These are phyloP conservation scores for Plestiodon gilberti DNA, from an alignment of 2,113 vertebrate species.

Conservation along the genomic window DNA sequence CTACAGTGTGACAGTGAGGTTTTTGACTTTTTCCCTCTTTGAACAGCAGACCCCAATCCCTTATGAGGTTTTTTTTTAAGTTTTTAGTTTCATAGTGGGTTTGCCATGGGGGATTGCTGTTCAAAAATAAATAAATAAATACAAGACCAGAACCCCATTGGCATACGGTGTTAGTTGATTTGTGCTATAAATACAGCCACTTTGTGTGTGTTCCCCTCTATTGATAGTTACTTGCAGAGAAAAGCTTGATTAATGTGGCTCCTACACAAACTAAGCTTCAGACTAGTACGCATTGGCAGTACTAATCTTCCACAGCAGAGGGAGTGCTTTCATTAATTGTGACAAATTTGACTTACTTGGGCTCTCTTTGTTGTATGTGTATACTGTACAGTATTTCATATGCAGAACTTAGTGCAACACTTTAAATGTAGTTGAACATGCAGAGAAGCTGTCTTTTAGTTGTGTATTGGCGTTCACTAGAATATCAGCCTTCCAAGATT, in stretches of 20 bases:
- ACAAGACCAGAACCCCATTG: background rate
- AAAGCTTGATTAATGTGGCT: background rate
- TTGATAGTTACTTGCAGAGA: background rate
- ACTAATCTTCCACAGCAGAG: conserved; percentile 31
- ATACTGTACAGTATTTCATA: background rate
- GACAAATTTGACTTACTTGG: conserved; percentile 21
- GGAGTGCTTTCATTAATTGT: background rate
- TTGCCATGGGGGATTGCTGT: background rate
- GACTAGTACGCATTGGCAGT: background rate
- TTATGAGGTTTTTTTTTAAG: background rate
- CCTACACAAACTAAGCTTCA: background rate
- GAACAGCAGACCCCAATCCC: background rate
- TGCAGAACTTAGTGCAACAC: background rate
- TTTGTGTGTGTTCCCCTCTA: background rate
- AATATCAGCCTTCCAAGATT: background rate
- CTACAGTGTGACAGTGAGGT: background rate
- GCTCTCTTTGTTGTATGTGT: background rate
- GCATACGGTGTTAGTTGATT: background rate
- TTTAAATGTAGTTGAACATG: background rate
- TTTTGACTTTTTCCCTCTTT: background rate
- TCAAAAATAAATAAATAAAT: no score
- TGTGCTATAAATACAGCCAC: background rate
- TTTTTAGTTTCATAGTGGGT: background rate
- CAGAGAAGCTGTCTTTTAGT: background rate
- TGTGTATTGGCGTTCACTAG: background rate